Percentiles rank a stretch among this genome's conserved stretches.
These are phyloP conservation scores for Oscheius sp. DNA, from an alignment of 1,140 invertebrate species.

Conservation along the genomic window DNA sequence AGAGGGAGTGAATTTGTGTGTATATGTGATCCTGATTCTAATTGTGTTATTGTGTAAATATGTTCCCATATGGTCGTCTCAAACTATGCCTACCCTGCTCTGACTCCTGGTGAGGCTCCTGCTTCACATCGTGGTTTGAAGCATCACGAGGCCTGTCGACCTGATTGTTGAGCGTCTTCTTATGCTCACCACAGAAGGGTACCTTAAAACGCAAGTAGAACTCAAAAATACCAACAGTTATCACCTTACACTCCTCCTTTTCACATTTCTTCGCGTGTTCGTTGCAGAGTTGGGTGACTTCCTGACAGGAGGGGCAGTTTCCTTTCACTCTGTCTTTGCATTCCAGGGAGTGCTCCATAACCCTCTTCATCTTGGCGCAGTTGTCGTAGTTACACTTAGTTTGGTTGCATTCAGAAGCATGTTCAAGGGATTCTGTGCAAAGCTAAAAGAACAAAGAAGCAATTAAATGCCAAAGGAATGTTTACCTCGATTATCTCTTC, in stretches of 20 bases:
- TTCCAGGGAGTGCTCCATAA: constrained; percentile 87
- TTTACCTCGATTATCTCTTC: too few species aligned
- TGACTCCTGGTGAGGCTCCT: constrained; percentile 33
- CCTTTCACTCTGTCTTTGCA: constrained; percentile 70
- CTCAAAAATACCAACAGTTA: too few species aligned
- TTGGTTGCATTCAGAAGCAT: constrained; percentile 91
- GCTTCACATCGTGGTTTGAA: constrained; percentile 59
- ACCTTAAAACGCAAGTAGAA: constrained; percentile 70
- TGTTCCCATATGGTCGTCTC: too few species aligned
- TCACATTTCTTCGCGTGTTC: constrained; percentile 98
- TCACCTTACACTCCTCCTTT: constrained; percentile 53
- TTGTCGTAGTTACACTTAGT: constrained; percentile 92
- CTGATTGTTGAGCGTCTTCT: constrained; percentile 64
- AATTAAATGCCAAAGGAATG: too few species aligned
- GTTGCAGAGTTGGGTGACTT: constrained; percentile 93
- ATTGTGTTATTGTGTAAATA: too few species aligned
- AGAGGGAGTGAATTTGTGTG: not conserved
- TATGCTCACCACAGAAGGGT: constrained; percentile 97
- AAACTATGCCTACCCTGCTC: too few species aligned
- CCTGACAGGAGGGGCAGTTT: constrained; percentile 96
- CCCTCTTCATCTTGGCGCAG: constrained; percentile 97
- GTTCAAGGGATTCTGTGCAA: constrained; percentile 93
- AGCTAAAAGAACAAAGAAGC: too few species aligned
- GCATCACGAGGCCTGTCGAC: constrained; percentile 60
- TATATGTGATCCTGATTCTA: too few species aligned